phyloP scores from a whole-genome alignment of 2,888 invertebrate genomes.

The Apotomis betuletana region DNA sequence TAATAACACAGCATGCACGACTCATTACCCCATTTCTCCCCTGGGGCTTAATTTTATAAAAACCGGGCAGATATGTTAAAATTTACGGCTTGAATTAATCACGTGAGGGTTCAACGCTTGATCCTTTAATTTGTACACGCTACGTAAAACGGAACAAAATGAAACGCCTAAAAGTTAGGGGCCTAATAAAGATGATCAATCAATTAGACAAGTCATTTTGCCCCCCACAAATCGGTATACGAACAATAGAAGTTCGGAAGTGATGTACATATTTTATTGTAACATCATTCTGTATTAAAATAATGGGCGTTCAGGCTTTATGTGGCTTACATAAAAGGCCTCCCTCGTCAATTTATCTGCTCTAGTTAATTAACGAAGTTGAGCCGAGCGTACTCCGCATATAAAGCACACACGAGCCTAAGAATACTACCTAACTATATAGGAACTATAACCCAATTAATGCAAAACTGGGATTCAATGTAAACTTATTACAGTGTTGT shows the following conservation, averaged over 20 bases:
- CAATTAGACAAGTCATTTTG: constrained; percentile 38
- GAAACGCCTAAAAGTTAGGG: constrained; percentile 32
- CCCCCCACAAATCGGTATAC: constrained; percentile 24
- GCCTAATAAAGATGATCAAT: constrained; percentile 36
- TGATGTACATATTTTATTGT: constrained; percentile 28
- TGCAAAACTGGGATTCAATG: constrained; percentile 26
- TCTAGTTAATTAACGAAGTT: constrained; percentile 73
- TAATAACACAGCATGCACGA: constrained; percentile 31
- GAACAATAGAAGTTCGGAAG: constrained; percentile 29
- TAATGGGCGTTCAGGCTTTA: constrained; percentile 43
- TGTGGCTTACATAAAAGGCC: constrained; percentile 52
- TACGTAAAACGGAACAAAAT: constrained; percentile 22
- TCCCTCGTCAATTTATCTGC: constrained; percentile 67
- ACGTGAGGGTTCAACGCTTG: constrained; percentile 38
- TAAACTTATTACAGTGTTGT: constrained; percentile 29
- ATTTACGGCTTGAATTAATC: constrained; percentile 40
- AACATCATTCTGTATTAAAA: constrained; percentile 41
- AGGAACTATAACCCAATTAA: constrained; percentile 32
- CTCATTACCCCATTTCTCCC: constrained; percentile 30
- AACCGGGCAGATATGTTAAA: constrained; percentile 34
- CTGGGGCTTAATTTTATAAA: constrained; percentile 18
- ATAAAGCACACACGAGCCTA: constrained; percentile 33
- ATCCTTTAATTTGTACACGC: constrained; percentile 39
- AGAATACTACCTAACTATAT: constrained; percentile 30
- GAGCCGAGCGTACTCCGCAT: constrained; percentile 48